Conservation (phyloP, 2,797 vertebrate species). For the Fistularia commersonii region DNA sequence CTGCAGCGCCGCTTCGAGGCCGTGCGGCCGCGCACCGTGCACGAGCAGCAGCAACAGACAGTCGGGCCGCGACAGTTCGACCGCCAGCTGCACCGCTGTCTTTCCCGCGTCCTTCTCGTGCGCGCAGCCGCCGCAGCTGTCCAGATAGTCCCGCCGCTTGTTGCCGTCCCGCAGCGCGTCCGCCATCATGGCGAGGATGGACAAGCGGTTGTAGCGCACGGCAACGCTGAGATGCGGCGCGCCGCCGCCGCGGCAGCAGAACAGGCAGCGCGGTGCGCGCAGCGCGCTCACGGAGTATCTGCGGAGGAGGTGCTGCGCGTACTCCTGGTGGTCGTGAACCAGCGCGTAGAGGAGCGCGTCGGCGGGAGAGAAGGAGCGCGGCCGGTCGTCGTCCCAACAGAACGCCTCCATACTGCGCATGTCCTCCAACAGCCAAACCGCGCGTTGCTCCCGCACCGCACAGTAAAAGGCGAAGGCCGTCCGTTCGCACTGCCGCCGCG, state of each 20-base stretch:
- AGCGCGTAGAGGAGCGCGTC: slow-evolving; percentile 91
- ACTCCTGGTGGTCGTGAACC: slow-evolving; percentile 90
- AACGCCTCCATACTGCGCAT: slow-evolving; percentile 90
- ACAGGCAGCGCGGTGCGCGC: slow-evolving; percentile 76
- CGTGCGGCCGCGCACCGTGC: slow-evolving; percentile 79
- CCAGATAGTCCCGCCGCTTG: slow-evolving; percentile 68
- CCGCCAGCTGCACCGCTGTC: slow-evolving; percentile 82
- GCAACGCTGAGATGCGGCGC: slow-evolving; percentile 84
- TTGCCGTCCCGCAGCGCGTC: slow-evolving; percentile 67
- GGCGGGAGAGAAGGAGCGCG: slow-evolving; percentile 80
- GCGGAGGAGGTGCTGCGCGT: slow-evolving; percentile 83
- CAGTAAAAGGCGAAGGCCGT: slow-evolving; percentile 92
- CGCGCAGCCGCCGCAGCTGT: slow-evolving; percentile 76
- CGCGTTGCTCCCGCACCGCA: slow-evolving; percentile 85
- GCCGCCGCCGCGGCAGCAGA: slow-evolving; percentile 77
- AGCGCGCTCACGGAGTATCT: slow-evolving; percentile 79
- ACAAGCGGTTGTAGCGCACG: slow-evolving; percentile 85
- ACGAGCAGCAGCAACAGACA: slow-evolving; percentile 85
- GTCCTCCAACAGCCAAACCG: slow-evolving; percentile 92
- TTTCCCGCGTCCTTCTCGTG: slow-evolving; percentile 80
- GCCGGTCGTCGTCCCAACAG: slow-evolving; percentile 89
- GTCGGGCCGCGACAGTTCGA: slow-evolving; percentile 82
- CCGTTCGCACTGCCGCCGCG: slow-evolving; percentile 86
- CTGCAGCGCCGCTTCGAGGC: slow-evolving; percentile 81
- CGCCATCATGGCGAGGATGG: slow-evolving; percentile 80